These are phyloP conservation scores for Beris chalybata DNA, from an alignment of 2,888 invertebrate genomes.

Conservation along the genomic window DNA sequence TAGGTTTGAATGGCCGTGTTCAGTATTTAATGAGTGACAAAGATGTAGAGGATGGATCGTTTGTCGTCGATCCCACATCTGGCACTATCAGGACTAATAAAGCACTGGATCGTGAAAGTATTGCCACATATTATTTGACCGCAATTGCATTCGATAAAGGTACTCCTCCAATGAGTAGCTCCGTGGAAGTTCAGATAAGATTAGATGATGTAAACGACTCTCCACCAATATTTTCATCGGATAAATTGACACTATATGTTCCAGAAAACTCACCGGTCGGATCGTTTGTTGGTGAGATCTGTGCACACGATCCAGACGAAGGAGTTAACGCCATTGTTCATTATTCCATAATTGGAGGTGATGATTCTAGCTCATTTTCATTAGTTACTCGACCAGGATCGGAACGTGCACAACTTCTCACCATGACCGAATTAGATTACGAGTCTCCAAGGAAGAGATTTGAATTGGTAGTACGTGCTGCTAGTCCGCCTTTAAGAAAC, in stretches of 20 bases:
- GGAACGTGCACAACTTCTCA: conserved; percentile 84
- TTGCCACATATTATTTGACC: conserved; percentile 79
- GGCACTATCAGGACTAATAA: conserved; percentile 90
- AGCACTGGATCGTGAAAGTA: conserved; percentile 87
- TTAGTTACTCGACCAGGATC: conserved; percentile 79
- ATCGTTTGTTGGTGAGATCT: conserved; percentile 87
- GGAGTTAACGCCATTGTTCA: conserved; percentile 89
- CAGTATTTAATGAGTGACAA: conserved; percentile 74
- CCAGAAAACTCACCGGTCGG: conserved; percentile 97
- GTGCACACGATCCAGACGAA: conserved; percentile 90
- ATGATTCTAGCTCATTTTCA: conserved; percentile 84
- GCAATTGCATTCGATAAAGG: conserved; percentile 92
- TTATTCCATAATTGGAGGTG: conserved; percentile 92
- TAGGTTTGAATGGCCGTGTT: conserved; percentile 84
- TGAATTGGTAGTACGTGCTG: conserved; percentile 84
- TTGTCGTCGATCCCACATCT: conserved; percentile 88
- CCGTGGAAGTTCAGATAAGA: conserved; percentile 74
- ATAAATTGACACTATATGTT: conserved; percentile 84
- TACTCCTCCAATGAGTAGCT: conserved; percentile 71
- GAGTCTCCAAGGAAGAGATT: conserved; percentile 92
- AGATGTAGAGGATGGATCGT: conserved; percentile 83
- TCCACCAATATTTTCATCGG: conserved; percentile 85
- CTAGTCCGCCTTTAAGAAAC: conserved; percentile 85
- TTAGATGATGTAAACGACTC: conserved; percentile 90
- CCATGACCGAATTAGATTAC: conserved; percentile 91